A percentile compares a stretch with the other conserved stretches of the same genome.
These are phyloP conservation scores for Acromyrmex heyeri DNA, from an alignment of 1,140 invertebrate genomes.

Conservation along the genomic window DNA sequence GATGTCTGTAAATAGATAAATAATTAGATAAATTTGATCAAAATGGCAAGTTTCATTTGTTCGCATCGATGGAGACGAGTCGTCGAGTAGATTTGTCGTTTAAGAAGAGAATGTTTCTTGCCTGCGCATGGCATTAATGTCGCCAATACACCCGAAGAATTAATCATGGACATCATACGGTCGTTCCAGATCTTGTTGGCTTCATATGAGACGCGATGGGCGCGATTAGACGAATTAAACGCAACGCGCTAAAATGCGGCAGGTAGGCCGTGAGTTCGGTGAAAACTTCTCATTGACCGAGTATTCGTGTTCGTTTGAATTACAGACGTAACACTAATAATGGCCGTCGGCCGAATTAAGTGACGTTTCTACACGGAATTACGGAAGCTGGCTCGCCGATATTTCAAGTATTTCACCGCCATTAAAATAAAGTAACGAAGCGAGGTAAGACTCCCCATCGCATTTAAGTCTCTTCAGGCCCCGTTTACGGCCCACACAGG, in stretches of 20 bases:
- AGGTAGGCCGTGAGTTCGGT: slow-evolving; percentile 11
- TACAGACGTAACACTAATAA: slow-evolving; percentile 77
- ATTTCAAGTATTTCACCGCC: slow-evolving; percentile 84
- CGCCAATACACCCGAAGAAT: background rate
- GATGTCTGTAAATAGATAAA: slow-evolving; percentile 4
- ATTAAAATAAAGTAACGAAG: slow-evolving; percentile 83
- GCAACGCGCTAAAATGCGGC: slow-evolving; percentile 56
- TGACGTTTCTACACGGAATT: slow-evolving; percentile 79
- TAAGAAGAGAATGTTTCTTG: slow-evolving; percentile 14
- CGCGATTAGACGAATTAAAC: slow-evolving; percentile 27
- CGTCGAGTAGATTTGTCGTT: background rate
- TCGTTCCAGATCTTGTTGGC: background rate
- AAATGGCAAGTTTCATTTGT: slow-evolving; percentile 21
- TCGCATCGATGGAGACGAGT: too few relatives aligned
- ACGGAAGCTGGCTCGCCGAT: slow-evolving; percentile 82
- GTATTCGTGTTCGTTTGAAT: slow-evolving; percentile 73
- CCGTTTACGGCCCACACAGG: slow-evolving; percentile 75
- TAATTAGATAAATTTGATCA: slow-evolving; percentile 29
- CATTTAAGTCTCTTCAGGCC: slow-evolving; percentile 45
- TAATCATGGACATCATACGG: background rate
- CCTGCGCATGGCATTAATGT: background rate
- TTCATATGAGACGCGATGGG: slow-evolving; percentile 3
- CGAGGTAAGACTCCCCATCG: slow-evolving; percentile 79
- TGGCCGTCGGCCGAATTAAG: slow-evolving; percentile 73
- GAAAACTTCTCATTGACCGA: slow-evolving; percentile 56